Conservation (phyloP, 1,140 invertebrate genomes). For the Dinothrombium tinctorium region DNA sequence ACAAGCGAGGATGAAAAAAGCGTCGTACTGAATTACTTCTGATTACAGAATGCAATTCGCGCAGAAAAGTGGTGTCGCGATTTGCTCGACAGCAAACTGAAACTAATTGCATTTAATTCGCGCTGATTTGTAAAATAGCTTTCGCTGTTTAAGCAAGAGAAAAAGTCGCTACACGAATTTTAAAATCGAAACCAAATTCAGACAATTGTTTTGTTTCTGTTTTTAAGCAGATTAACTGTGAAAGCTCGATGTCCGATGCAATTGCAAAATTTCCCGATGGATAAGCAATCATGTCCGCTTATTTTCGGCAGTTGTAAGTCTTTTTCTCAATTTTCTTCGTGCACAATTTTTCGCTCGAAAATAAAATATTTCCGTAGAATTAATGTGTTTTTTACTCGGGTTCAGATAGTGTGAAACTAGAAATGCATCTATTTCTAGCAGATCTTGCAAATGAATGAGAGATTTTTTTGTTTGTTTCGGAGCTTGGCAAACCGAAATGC, state of each 20-base stretch:
- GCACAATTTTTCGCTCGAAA: background rate
- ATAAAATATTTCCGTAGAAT: too few relatives aligned
- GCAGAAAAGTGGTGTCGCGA: too few relatives aligned
- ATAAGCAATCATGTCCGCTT: slow-evolving; percentile 24
- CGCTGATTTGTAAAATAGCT: slow-evolving; percentile 13
- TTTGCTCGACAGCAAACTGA: slow-evolving; percentile 7
- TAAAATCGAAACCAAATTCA: background rate
- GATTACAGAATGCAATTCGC: too few relatives aligned
- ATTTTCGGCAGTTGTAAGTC: slow-evolving; percentile 25
- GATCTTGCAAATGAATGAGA: too few relatives aligned
- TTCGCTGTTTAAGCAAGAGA: background rate
- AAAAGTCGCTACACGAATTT: background rate
- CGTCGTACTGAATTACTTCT: too few relatives aligned
- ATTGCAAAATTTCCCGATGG: slow-evolving; percentile 25
- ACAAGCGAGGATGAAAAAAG: too few relatives aligned
- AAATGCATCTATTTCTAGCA: too few relatives aligned
- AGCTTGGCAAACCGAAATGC: too few relatives aligned
- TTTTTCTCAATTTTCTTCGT: slow-evolving; percentile 2
- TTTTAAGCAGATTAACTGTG: slow-evolving; percentile 21
- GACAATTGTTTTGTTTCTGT: background rate
- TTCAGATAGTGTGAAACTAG: too few relatives aligned
- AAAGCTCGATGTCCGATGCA: slow-evolving; percentile 30
- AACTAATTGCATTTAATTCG: slow-evolving; percentile 20
- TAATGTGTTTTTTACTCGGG: too few relatives aligned
- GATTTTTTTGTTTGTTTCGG: too few relatives aligned